Percentiles rank a stretch among this genome's conserved stretches.
Evolutionary conservation across 2,888 invertebrate genomes (phyloP).

Genomic region (Sphaerophoria rueppellii): DNA sequence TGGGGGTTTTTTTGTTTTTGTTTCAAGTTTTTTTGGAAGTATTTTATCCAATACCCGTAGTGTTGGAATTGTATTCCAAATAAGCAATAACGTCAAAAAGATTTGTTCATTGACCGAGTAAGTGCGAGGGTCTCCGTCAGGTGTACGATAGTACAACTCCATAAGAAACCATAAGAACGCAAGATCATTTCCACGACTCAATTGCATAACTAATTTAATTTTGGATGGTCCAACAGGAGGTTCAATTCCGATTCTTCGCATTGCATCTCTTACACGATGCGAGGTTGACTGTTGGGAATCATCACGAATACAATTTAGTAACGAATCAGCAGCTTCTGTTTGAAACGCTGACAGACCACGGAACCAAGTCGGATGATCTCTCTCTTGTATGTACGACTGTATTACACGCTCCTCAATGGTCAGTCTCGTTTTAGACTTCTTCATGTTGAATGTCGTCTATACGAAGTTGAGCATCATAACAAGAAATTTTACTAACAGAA

Average conservation of each 20-base stretch:
- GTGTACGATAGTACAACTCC: conserved; percentile 77
- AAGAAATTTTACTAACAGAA: no score
- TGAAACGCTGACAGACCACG: conserved; percentile 78
- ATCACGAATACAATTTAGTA: conserved; percentile 76
- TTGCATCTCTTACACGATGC: conserved; percentile 74
- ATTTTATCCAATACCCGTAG: conserved; percentile 78
- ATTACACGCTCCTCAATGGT: not conserved
- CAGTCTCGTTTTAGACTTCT: not conserved
- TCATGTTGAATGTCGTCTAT: conserved; percentile 16
- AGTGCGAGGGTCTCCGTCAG: not conserved
- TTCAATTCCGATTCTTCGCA: conserved; percentile 77
- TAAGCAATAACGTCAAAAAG: conserved; percentile 79
- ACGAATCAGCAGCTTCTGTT: conserved; percentile 74
- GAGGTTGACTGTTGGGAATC: conserved; percentile 78
- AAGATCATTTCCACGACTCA: conserved; percentile 79
- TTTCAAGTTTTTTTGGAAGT: conserved; percentile 75
- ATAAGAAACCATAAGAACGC: conserved; percentile 81
- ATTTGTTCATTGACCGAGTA: conserved; percentile 79
- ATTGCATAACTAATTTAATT: conserved; percentile 74
- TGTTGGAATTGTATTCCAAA: conserved; percentile 79
- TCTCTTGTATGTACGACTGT: conserved; percentile 32
- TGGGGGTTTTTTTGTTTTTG: not conserved
- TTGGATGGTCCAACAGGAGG: conserved; percentile 74
- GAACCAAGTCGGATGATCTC: conserved; percentile 77
- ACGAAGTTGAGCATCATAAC: no score